phyloP scores from a whole-genome alignment of 1,140 invertebrate genomes.

The Anoplophora glabripennis region DNA sequence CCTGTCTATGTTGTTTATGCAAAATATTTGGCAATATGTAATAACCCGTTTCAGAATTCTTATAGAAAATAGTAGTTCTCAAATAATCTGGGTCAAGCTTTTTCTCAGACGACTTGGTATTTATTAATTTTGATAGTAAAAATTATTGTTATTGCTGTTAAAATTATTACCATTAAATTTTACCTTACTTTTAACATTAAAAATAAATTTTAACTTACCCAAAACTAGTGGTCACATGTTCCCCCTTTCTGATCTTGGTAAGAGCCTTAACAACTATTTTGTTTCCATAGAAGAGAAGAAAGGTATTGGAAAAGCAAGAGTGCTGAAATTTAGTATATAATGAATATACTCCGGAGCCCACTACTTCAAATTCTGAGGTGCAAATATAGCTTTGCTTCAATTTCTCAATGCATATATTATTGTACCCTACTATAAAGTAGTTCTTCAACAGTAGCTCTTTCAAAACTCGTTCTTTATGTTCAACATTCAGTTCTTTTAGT shows the following conservation, averaged over 20 bases:
- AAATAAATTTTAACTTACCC: slow-evolving; percentile 55
- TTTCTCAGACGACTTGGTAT: too few relatives aligned
- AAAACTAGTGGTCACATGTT: slow-evolving; percentile 63
- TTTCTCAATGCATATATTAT: background rate
- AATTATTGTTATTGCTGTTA: too few relatives aligned
- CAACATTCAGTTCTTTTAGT: background rate
- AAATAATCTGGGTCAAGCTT: too few relatives aligned
- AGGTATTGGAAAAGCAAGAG: slow-evolving; percentile 83
- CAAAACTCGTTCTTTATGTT: background rate
- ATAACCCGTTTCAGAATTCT: too few relatives aligned
- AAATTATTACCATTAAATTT: too few relatives aligned
- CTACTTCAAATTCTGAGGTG: slow-evolving; percentile 8
- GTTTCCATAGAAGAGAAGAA: slow-evolving; percentile 57
- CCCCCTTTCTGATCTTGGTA: slow-evolving; percentile 61
- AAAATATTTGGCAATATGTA: too few relatives aligned
- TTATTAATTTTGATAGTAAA: too few relatives aligned
- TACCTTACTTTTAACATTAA: too few relatives aligned
- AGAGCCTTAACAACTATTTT: slow-evolving; percentile 57
- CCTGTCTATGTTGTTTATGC: too few relatives aligned
- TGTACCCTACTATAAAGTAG: background rate
- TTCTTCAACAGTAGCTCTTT: background rate
- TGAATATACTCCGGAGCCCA: slow-evolving; percentile 63
- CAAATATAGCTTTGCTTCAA: background rate
- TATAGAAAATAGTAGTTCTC: too few relatives aligned
- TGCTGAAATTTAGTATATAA: slow-evolving; percentile 82